Percentiles rank a stretch among this genome's conserved stretches.
Evolutionary conservation across 2,113 vertebrate species (phyloP).

Genomic region (Lota lota): DNA sequence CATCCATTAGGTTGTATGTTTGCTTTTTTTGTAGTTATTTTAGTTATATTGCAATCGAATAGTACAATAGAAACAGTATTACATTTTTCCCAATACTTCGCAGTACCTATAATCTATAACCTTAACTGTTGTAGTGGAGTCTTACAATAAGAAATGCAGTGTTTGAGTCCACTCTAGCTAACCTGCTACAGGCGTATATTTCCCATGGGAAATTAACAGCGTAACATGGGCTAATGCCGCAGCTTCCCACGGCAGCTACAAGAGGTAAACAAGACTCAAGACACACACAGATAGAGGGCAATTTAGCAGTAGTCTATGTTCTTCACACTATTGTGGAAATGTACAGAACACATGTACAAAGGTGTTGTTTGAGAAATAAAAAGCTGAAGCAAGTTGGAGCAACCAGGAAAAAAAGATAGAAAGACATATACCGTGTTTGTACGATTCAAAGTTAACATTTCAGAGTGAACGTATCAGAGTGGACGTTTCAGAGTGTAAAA

Average conservation of each 20-base stretch:
- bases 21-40: no score
- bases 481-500: no score
- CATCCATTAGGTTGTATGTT: no score
- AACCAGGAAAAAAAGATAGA: no score
- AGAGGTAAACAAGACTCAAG: constrained; percentile 31
- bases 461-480: no score
- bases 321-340: constrained; percentile 22
- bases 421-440: no score
- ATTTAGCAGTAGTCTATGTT: constrained; percentile 15
- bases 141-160: constrained; percentile 7
- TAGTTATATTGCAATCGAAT: no score
- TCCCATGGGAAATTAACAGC: constrained; percentile 63
- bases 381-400: no score
- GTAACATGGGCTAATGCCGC: constrained; percentile 49
- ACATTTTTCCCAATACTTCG: no score
- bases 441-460: no score
- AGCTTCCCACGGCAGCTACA: constrained; percentile 64
- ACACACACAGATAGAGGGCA: constrained; percentile 28
- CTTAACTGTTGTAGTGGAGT: constrained; percentile 19
- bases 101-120: constrained; percentile 26
- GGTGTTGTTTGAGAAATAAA: neutral
- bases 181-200: constrained; percentile 45
- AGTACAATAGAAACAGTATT: no score
- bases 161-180: constrained; percentile 31
- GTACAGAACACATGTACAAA: neutral